These are phyloP conservation scores for Siphlonurus alternatus DNA, from an alignment of 2,888 invertebrate species.

Conservation along the genomic window DNA sequence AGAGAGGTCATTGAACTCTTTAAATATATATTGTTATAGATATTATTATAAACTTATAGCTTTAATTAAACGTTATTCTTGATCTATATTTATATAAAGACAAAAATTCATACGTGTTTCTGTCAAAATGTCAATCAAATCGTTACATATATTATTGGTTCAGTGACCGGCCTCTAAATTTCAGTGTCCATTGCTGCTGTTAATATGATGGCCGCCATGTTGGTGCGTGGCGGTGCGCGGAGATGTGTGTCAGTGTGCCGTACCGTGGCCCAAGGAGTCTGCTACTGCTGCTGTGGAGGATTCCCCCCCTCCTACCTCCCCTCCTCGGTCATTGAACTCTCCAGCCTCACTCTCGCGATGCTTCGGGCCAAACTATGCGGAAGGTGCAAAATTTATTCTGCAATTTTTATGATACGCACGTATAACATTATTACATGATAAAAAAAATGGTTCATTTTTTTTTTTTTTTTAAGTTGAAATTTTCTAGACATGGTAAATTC, in stretches of 20 bases:
- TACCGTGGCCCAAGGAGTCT: background rate
- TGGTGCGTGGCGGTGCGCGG: background rate
- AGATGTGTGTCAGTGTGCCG: slow-evolving; percentile 3
- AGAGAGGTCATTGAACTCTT: too few species aligned
- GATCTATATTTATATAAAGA: too few species aligned
- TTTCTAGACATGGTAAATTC: background rate
- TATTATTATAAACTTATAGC: too few species aligned
- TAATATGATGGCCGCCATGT: too few species aligned
- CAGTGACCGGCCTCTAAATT: too few species aligned
- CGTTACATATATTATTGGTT: too few species aligned
- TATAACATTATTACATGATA: background rate
- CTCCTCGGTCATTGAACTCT: background rate
- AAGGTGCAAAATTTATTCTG: background rate
- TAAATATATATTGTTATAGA: too few species aligned
- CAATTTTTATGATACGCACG: background rate
- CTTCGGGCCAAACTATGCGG: background rate
- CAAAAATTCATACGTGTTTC: too few species aligned
- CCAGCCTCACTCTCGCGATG: background rate
- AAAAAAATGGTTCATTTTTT: background rate
- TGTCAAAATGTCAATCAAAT: too few species aligned
- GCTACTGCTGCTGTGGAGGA: background rate
- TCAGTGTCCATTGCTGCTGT: too few species aligned
- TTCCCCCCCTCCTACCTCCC: background rate
- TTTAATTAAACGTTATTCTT: too few species aligned
- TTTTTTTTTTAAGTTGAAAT: background rate